These are phyloP conservation scores for Elaeidobius kamerunicus DNA, from an alignment of 2,888 invertebrate genomes.

Conservation along the genomic window DNA sequence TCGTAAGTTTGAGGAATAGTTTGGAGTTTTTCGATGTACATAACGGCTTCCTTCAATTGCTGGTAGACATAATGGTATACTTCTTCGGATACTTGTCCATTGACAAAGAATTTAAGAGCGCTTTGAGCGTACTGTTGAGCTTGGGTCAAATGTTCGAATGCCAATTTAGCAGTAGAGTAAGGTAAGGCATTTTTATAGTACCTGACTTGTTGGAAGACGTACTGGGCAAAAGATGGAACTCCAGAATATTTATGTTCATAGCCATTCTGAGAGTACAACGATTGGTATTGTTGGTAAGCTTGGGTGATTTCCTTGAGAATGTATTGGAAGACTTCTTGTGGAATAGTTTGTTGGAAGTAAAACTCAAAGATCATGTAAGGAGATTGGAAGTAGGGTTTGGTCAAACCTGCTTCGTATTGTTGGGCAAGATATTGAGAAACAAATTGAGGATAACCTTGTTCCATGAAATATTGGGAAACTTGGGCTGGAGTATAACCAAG, in stretches of 20 bases:
- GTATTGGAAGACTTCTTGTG: conserved; percentile 12
- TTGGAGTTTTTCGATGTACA: conserved; percentile 3
- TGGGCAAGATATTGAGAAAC: conserved; percentile 13
- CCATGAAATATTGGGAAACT: background rate
- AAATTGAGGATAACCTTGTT: conserved; percentile 15
- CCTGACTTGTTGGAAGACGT: conserved; percentile 3
- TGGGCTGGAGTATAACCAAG: conserved; percentile 10
- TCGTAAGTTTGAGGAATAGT: conserved; percentile 1
- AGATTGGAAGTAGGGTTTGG: conserved; percentile 12
- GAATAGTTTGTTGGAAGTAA: conserved; percentile 7
- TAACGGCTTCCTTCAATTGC: conserved; percentile 5
- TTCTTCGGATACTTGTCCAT: conserved; percentile 7
- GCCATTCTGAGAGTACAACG: background rate
- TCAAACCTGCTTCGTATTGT: conserved; percentile 15
- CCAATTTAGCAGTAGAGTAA: background rate
- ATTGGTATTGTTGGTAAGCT: conserved; percentile 7
- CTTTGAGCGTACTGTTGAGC: conserved; percentile 16
- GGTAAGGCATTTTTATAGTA: background rate
- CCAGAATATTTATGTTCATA: background rate
- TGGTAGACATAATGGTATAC: conserved; percentile 4
- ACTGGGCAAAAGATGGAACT: conserved; percentile 1
- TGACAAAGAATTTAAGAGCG: conserved; percentile 1
- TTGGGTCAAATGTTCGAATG: conserved; percentile 10
- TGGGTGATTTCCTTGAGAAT: conserved; percentile 7
- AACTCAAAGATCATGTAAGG: conserved; percentile 15